Evolutionary conservation across 1,140 invertebrate genomes (phyloP), one percentile per base, ranked within the genome.

Genomic region (Notospermus geniculatus): DNA sequence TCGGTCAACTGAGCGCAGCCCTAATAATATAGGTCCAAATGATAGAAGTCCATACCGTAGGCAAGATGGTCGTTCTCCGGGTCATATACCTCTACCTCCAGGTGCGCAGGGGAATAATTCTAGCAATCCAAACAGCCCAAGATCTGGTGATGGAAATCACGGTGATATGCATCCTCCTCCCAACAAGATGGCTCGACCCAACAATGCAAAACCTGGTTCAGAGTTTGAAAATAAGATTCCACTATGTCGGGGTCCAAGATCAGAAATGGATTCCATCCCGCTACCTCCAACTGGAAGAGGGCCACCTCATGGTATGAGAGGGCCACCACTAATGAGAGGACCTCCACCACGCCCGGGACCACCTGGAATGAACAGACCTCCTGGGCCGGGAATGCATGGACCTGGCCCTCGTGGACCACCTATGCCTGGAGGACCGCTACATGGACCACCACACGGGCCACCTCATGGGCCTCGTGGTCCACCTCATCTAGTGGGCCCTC

Each of bases 151-250:
- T 36, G 32, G 32, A 15, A 36, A 15, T 15, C 32, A 7, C 15
- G 32, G 32, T 4, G 32, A 36, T 36, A 36, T 36, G 4, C 32
- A 36, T 15, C 5, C 32, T 36, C 32, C 32, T 7, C 32, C 32
- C 32, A 36, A 36, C 32, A 36, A 36, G 15, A 36, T 36, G 32
- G 5, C 32, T 7, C 4, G 32, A 36, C 32, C 4, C 32, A 36
- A 36, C 32, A 36, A 36, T 15, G 15, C 15, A 15, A 36, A 15
- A 15, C 32, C 32, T 7, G 32, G 32, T 7, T 50, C 46, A n/a
- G 46, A 50, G 46, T 50, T 50, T 50, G 46, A 50, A 27, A 50
- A 50, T 50, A 50, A 50, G 46, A 27, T 50, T 27, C 46, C 46
- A 23, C n/a, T 50, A n/a, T 50, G 46, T n/a, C 46, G 46, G 9